Percentiles rank a stretch among this genome's conserved stretches.
Conservation (phyloP, 2,888 invertebrate genomes). For the Parnassius apollo region DNA sequence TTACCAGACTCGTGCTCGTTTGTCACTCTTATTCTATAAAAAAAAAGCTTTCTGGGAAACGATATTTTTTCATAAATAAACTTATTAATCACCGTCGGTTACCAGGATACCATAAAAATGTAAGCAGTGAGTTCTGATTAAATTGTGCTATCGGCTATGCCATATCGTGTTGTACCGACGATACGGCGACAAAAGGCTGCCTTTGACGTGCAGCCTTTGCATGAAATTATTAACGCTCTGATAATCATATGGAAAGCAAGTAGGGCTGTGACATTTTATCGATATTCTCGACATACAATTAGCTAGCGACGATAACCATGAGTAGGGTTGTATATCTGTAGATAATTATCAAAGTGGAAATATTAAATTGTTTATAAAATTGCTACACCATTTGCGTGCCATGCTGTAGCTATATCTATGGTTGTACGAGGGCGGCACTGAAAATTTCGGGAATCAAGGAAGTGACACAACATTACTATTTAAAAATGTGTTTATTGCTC, state of each 20-base stretch:
- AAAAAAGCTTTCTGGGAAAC: not conserved
- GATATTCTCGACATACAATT: not conserved
- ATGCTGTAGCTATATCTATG: too few relatives aligned
- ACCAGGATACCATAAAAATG: conserved; percentile 22
- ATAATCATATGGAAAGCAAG: not conserved
- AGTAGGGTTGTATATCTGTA: too few relatives aligned
- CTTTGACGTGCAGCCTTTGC: not conserved
- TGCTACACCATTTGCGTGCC: too few relatives aligned
- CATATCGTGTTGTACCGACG: conserved; percentile 1
- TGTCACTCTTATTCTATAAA: too few relatives aligned
- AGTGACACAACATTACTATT: too few relatives aligned
- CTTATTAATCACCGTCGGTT: conserved; percentile 1
- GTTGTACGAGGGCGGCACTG: too few relatives aligned
- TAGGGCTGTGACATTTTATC: conserved; percentile 1
- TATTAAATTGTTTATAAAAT: too few relatives aligned
- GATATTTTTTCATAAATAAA: conserved; percentile 2
- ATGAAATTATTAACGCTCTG: conserved; percentile 17
- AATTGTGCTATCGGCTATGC: conserved; percentile 12
- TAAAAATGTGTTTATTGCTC: too few relatives aligned
- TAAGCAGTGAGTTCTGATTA: conserved; percentile 17
- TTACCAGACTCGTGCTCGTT: too few relatives aligned
- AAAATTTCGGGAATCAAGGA: too few relatives aligned
- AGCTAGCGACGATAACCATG: too few relatives aligned
- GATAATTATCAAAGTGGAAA: too few relatives aligned
- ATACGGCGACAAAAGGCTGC: not conserved